These are phyloP conservation scores for Lagorchestes hirsutus DNA, from an alignment of 2,797 vertebrate species.

Conservation along the genomic window DNA sequence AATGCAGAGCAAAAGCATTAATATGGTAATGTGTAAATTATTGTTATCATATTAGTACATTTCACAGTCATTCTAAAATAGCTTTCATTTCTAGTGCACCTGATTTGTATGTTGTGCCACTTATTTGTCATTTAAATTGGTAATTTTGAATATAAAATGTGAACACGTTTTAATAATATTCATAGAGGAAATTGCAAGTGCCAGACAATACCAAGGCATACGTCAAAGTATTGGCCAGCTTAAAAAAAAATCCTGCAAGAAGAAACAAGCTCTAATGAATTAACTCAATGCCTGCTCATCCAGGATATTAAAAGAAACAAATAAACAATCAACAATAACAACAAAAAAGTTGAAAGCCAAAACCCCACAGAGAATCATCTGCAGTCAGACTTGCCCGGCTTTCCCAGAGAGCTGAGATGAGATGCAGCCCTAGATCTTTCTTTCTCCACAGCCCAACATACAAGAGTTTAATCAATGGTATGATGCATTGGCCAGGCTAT, in stretches of 20 bases:
- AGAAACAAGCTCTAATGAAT: not conserved
- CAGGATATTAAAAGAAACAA: not conserved
- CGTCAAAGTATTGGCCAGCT: not conserved
- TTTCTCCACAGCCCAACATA: constrained; percentile 2
- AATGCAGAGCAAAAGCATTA: not conserved
- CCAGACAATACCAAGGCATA: not conserved
- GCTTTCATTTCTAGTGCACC: not conserved
- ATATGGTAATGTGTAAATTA: constrained; percentile 37
- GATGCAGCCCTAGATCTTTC: not conserved
- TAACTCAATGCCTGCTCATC: not conserved
- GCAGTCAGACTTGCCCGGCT: not conserved
- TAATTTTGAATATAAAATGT: not conserved
- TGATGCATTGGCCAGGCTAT: not conserved
- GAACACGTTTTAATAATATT: not conserved
- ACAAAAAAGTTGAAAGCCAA: not conserved
- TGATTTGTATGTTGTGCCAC: not conserved
- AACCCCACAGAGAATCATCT: not conserved
- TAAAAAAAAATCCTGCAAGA: not conserved
- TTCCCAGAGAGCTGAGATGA: not conserved
- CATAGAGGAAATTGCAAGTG: constrained; percentile 9
- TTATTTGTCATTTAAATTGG: constrained; percentile 5
- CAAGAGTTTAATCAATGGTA: not conserved
- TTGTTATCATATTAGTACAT: not conserved
- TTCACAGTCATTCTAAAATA: constrained; percentile 28
- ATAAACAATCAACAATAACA: not conserved